Evolutionary conservation across 1,140 invertebrate species (phyloP), one percentile per base, ranked within the genome.

Genomic region (Pemphigus obesinymphae): DNA sequence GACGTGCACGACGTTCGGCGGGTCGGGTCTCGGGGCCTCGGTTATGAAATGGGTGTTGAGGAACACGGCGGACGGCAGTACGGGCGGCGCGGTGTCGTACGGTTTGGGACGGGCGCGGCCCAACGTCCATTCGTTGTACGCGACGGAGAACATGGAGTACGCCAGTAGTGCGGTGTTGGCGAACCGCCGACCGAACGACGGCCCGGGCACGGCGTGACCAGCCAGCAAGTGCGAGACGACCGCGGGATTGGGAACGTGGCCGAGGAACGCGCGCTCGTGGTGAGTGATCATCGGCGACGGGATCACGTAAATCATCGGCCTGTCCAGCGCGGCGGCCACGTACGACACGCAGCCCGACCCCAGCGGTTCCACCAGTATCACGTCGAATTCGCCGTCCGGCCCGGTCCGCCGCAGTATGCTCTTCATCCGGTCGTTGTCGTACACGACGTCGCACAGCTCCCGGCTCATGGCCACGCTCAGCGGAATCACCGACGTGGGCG

Each of bases 31-130:
- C 20, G 84, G 81, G 43, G 83, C 73, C 10, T 83, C 75, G 11
- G 37, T 61, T 0, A 72, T 82, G 53, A 83, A 83, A 82, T 87
- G 86, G 13, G 82, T 83, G 82, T 87, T 92, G 0, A 91, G 3
- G 17, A 78, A 61, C n/a, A 58, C 15, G 2, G 29, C 3, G 0
- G 78, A 83, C 17, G 82, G 80, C 11, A 7, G n/a, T 7, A 72
- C 43, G 8, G 72, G 61, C 5, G 29, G 13, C 1, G 34, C 37
- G 11, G 10, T 31, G 7, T 61, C 75, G 7, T 40, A 61, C 3
- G 23, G 34, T 26, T 26, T 8, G 3, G 34, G 23, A 4, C 23
- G 63, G n/a, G 8, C 53, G 3, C 7, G 5, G 17, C 13, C 34
- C 5, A 37, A 15, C 0, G 13, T 20, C 13, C 0, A 1, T 0